Evolutionary conservation across 2,797 vertebrate genomes (phyloP), one percentile per base, ranked within the genome.

Genomic region (Channallabes apus): DNA sequence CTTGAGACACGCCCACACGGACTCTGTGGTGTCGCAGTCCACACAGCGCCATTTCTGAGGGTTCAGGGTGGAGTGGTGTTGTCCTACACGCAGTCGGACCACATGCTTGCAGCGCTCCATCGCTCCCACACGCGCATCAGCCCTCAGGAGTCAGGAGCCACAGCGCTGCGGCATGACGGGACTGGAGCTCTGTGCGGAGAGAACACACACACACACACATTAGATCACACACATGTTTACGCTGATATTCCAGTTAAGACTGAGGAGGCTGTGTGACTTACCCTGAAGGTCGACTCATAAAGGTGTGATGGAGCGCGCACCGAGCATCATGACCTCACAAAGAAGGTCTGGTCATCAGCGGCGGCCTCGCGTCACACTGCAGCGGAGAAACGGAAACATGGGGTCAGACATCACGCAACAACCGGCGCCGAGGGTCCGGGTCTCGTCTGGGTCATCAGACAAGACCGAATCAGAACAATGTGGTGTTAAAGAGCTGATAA

Each of bases 81-180:
- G 97, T 93, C 98, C 96, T 89, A 99, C 94, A 89, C 97, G 97
- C 87, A 99, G 96, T 90, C 98, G 97, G 87, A 96, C 97, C 90
- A 98, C 98, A 92, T 99, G 98, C 94, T 98, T 99, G 96, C 98
- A 99, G 94, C 98, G 95, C 96, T 99, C 98, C 98, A 99, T 99
- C 93, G 94, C 96, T 97, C 51, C 91, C 95, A 89, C 89, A 93
- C 95, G 88, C 94, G 93, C 93, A 92, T 96, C 93, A 93, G 93
- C 92, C 93, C 93, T 93, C 90, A 91, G 14, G 91, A 85, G 90
- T 93, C 90, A 94, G 94, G 95, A 95, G 93, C 89, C 93, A 89
- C 91, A 93, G 93, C 94, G 93, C 87, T 87, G 81, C 87, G 90
- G 90, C 89, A 87, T 89, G 90, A 89, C 89, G 88, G 89, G 84